phyloP scores from a whole-genome alignment of 2,797 vertebrate species.

The Dermochelys coriacea region DNA sequence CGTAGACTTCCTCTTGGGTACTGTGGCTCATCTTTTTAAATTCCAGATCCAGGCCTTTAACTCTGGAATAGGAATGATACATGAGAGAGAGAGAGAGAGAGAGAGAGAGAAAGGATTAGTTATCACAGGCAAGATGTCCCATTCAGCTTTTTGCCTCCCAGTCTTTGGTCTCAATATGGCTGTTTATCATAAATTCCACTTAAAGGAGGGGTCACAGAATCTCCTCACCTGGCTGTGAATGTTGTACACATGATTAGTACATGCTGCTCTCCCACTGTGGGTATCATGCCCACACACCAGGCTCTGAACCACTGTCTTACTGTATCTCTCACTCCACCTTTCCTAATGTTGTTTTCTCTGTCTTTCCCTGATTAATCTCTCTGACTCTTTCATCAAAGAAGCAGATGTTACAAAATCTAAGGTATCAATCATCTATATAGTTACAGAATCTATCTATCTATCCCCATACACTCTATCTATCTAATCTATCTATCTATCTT shows the following conservation, averaged over 20 bases:
- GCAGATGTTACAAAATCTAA: not conserved
- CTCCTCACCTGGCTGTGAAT: not conserved
- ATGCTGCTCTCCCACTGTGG: not conserved
- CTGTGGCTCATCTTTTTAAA: not conserved
- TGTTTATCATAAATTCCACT: not conserved
- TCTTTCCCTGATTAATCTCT: not conserved
- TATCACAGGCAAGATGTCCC: not conserved
- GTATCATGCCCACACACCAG: not conserved
- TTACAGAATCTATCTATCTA: too few species aligned
- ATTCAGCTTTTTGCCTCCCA: not conserved
- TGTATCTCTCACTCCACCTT: not conserved
- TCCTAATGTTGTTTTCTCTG: not conserved
- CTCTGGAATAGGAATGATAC: not conserved
- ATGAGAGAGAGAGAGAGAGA: not conserved
- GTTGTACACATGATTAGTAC: not conserved
- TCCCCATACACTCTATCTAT: too few species aligned
- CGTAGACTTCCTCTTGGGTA: not conserved
- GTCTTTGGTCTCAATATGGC: not conserved
- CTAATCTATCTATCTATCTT: not conserved
- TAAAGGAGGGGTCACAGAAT: not conserved
- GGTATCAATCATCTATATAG: not conserved
- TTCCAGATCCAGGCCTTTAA: conserved; percentile 8
- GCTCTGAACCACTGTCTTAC: not conserved
- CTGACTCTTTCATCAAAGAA: not conserved
- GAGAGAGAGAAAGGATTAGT: too few species aligned